Percentiles rank a stretch among this genome's conserved stretches.
Evolutionary conservation across 2,797 vertebrate genomes (phyloP).

Genomic region (Ambastaia sidthimunki): DNA sequence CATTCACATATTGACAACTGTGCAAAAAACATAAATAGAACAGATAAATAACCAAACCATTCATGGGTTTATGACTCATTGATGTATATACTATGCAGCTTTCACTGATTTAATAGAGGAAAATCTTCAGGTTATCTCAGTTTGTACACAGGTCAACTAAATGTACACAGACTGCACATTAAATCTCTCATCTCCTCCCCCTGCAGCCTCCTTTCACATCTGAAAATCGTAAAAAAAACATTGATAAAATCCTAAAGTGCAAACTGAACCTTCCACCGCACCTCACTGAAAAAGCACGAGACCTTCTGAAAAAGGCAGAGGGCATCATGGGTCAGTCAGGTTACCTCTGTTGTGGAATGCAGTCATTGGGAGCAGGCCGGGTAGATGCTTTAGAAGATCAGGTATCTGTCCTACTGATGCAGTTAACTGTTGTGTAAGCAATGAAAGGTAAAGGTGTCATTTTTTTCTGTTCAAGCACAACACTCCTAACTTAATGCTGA

Average conservation of each 20-base stretch:
- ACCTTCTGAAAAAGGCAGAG: conserved; percentile 93
- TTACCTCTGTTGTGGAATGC: not conserved
- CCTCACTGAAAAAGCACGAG: conserved; percentile 97
- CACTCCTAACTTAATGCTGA: too few relatives aligned
- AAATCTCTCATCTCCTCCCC: not conserved
- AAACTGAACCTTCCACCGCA: conserved; percentile 97
- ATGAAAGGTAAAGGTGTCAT: not conserved
- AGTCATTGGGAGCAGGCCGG: conserved; percentile 82
- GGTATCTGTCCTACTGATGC: conserved; percentile 69
- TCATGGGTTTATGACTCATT: too few relatives aligned
- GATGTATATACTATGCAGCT: too few relatives aligned
- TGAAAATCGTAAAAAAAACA: conserved; percentile 95
- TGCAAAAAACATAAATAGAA: not conserved
- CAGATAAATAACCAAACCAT: not conserved
- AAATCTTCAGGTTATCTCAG: too few relatives aligned
- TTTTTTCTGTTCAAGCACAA: not conserved
- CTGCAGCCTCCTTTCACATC: conserved; percentile 91
- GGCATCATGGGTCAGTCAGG: not conserved
- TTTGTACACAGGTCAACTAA: not conserved
- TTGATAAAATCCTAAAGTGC: conserved; percentile 96
- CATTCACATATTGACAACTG: not conserved
- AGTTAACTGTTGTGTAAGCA: not conserved
- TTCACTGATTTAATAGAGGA: not conserved
- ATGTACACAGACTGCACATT: not conserved
- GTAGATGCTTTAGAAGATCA: conserved; percentile 92